A percentile compares a stretch with the other conserved stretches of the same genome.
Evolutionary conservation across 2,113 vertebrate species (phyloP).

Genomic region (Rhagologus leucostigma): DNA sequence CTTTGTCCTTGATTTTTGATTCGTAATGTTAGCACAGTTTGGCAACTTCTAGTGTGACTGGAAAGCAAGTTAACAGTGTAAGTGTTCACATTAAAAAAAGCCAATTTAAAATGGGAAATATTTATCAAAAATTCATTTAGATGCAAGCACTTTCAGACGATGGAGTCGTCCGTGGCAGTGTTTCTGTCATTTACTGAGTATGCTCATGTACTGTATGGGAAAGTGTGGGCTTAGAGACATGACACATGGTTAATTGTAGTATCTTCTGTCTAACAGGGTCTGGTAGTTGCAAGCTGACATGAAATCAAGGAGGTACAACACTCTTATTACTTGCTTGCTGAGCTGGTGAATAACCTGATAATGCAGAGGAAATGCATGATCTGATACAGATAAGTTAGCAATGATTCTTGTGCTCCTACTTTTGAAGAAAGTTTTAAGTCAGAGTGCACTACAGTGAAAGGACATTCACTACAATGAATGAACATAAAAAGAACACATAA

Average conservation of each 20-base stretch:
- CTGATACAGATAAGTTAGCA: neutral
- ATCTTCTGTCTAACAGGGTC: neutral
- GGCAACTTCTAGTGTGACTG: neutral
- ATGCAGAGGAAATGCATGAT: neutral
- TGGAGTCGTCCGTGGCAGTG: neutral
- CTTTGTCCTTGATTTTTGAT: neutral
- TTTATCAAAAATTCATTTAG: neutral
- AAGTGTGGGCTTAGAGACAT: neutral
- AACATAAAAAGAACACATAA: neutral
- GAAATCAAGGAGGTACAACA: neutral
- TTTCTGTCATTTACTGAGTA: neutral
- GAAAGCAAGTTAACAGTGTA: neutral
- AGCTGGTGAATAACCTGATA: neutral
- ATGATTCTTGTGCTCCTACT: neutral
- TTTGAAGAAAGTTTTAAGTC: neutral
- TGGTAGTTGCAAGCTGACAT: neutral
- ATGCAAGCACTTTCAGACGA: neutral
- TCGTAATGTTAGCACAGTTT: neutral
- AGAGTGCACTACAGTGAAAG: neutral
- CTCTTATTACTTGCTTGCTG: neutral
- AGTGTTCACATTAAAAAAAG: neutral
- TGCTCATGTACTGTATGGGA: neutral
- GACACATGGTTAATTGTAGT: neutral
- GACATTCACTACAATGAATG: neutral
- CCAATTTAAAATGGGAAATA: neutral